Base-by-base conservation (phyloP, 2,113 vertebrate genomes). In the Cyanoliseus patagonus region DNA sequence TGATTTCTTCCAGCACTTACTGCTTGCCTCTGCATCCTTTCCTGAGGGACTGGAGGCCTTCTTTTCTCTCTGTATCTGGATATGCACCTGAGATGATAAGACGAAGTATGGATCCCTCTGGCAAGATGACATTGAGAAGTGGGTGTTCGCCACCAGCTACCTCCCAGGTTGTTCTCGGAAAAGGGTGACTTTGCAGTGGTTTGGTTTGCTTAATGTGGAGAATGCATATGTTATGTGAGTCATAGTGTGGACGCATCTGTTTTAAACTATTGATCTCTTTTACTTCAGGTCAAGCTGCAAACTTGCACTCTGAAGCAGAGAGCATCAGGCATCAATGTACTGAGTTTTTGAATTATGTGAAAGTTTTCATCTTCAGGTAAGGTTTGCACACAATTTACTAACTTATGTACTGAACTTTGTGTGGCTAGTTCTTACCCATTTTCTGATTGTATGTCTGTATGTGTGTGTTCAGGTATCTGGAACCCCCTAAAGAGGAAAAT, bases 321-420 rank as follows among this genome's bases (percentile, higher is more conserved):
- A 98, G 97, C 77, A 98, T 99, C 76, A 98, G 99, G 76, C 98
- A 97, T 44, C 98, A 99, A 16, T 99, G 99, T 94, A 86, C 98
- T 78, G 94, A 95, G 28, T 99, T 99, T 97, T 98, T 99, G 93
- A 98, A 99, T 90, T 99, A 99, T 93, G 97, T 99, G 73, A 99
- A 99, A 97, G 98, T 99, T 94, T 99, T 99, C 95, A 85, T 99
- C 95, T 98, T 99, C 98, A 99, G 99, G 99, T 99, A 98, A 94
- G 98, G 27, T 51, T 88, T 77, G 23, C 57, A 47, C 31, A 25
- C 17, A 81, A 3, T 88, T 92, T 86, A 28, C 35, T 87, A 75
- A 81, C 31, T 91, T 47, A 42, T 3, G 4, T 91, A 52, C 82
- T 64, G 47, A 62, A 13, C n/a, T 68, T 91, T 81, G 28, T 52